Conservation (phyloP, 2,113 vertebrate genomes). For the Xiphorhynchus elegans region DNA sequence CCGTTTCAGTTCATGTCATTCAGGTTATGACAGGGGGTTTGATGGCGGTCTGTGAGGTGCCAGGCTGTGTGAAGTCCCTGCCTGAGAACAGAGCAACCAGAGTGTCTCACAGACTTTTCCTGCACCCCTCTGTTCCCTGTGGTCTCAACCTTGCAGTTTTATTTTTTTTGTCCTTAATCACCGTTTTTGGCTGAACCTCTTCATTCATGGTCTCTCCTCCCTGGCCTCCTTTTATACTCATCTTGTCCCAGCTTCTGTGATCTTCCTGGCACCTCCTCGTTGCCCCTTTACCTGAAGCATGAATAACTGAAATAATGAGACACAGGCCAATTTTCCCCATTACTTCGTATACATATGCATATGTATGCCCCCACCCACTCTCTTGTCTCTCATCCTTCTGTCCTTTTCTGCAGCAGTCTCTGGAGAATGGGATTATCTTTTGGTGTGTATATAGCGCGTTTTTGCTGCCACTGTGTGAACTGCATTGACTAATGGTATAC, state of each 20-base stretch:
- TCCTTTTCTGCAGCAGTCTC: not conserved
- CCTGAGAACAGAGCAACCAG: not conserved
- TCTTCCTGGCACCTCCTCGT: not conserved
- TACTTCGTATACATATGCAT: not conserved
- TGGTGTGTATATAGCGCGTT: not conserved
- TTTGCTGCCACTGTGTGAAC: not conserved
- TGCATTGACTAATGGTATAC: not conserved
- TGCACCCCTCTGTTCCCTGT: not conserved
- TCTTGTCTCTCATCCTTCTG: not conserved
- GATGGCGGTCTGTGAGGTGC: not conserved
- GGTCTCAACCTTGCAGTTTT: fast-evolving
- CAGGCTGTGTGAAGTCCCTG: not conserved
- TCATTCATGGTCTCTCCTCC: not conserved
- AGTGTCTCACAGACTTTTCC: not conserved
- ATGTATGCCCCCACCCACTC: not conserved
- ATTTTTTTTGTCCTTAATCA: fast-evolving
- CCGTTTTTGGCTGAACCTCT: not conserved
- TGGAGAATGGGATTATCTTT: slow-evolving; percentile 25
- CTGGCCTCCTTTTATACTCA: not conserved
- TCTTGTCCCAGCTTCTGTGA: not conserved
- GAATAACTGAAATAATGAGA: slow-evolving; percentile 7
- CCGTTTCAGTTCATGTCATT: fast-evolving
- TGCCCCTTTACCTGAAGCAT: not conserved
- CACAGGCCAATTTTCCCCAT: not conserved
- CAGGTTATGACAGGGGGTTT: fast-evolving